phyloP scores from a whole-genome alignment of 2,797 vertebrate genomes.

The Falco biarmicus region DNA sequence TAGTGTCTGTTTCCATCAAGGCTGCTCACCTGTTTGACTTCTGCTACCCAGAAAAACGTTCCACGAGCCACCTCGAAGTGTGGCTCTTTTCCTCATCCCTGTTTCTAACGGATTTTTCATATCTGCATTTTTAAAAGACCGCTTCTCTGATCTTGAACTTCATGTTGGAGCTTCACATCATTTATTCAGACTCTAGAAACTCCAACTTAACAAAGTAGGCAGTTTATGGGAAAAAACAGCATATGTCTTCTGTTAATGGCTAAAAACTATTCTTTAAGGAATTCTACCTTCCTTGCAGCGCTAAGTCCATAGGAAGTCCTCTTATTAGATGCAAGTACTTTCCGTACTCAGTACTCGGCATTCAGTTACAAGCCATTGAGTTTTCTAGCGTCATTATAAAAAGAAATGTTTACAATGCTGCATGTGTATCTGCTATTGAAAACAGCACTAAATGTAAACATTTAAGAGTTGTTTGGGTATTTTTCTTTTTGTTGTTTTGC shows the following conservation, averaged over 20 bases:
- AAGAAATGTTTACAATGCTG: background rate
- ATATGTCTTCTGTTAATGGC: background rate
- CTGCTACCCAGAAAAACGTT: background rate
- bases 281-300: background rate
- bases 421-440: background rate
- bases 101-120: background rate
- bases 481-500: background rate
- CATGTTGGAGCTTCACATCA: fast-evolving
- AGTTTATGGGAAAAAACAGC: background rate
- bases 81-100: background rate
- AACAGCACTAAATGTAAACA: background rate
- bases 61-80: background rate
- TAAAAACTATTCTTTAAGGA: background rate
- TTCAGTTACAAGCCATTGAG: background rate
- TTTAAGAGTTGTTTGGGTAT: background rate
- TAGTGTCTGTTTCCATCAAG: background rate
- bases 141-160: background rate
- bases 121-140: background rate
- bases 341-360: background rate
- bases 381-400: background rate
- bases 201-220: background rate
- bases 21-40: background rate
- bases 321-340: background rate
- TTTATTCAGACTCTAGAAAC: background rate
- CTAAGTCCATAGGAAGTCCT: background rate